phyloP scores from a whole-genome alignment of 2,113 vertebrate genomes.

The Crotophaga sulcirostris region DNA sequence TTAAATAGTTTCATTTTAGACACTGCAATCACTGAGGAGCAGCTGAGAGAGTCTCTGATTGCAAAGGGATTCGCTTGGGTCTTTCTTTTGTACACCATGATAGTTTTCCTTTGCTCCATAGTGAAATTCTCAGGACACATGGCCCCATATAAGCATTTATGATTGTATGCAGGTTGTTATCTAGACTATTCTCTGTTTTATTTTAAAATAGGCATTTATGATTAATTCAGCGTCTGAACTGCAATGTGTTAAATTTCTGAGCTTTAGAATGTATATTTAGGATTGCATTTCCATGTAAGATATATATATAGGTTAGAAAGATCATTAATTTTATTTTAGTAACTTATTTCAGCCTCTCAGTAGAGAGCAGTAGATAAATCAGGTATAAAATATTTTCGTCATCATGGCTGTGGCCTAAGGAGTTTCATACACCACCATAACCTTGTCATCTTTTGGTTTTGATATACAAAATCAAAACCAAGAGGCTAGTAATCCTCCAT shows the following conservation, averaged over 20 bases:
- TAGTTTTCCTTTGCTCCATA: neutral
- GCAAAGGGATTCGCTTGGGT: neutral
- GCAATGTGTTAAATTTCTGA: neutral
- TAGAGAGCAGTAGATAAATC: conserved; percentile 35
- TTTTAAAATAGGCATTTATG: neutral
- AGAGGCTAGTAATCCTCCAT: conserved; percentile 49
- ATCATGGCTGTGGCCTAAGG: neutral
- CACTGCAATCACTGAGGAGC: neutral
- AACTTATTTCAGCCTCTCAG: neutral
- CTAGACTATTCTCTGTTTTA: neutral
- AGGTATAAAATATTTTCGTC: neutral
- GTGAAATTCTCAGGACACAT: neutral
- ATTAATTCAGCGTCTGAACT: neutral
- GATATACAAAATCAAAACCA: conserved; percentile 60
- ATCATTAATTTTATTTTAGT: conserved; percentile 3
- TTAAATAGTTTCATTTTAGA: neutral
- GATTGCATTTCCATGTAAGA: neutral
- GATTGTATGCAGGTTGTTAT: neutral
- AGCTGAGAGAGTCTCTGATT: neutral
- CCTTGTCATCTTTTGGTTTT: conserved; percentile 20
- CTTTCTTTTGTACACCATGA: neutral
- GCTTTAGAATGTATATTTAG: neutral
- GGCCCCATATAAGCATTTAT: neutral
- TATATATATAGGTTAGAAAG: neutral
- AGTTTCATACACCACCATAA: conserved; percentile 34